These are phyloP conservation scores for human (Homo sapiens) DNA, from an alignment of 2,113 vertebrate species.

Conservation along the genomic window GRCh38 chr7:102023001-102023500, in stretches of 20 bases:
- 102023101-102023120: no score
- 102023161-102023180: no score
- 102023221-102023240: background rate
- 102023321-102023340: background rate
- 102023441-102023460: background rate
- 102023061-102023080: no score
- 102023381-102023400: conserved; percentile 65
- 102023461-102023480: background rate
- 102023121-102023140: no score
- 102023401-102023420: conserved; percentile 62
- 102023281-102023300: background rate
- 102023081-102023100: no score
- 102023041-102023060: no score
- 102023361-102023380: conserved; percentile 60
- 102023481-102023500: background rate
- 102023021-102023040: no score
- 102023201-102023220: no score
- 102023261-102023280: conserved; percentile 17
- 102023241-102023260: conserved; percentile 42
- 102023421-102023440: conserved; percentile 62
- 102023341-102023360: background rate
- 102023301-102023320: background rate
- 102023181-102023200: no score
- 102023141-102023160: no score
- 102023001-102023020: no score